Evolutionary conservation across 2,113 vertebrate genomes (phyloP), one percentile per base, ranked within the genome.

Genomic region (Plotosus lineatus): DNA sequence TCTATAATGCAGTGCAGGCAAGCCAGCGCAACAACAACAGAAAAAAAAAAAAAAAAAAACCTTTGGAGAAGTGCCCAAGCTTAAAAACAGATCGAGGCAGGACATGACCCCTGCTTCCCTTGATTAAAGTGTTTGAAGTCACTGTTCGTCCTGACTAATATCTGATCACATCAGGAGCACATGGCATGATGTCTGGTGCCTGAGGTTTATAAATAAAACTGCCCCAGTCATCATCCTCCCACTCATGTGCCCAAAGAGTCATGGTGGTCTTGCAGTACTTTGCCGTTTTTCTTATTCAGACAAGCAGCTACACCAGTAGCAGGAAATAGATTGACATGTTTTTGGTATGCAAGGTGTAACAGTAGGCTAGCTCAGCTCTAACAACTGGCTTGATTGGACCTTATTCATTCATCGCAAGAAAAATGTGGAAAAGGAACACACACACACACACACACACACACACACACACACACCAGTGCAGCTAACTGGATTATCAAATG

Each of bases 51-150:
- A 40, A 19, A 50, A 6, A 55, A 71, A 61, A 21, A 10, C 28
- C 19, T 65, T 63, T 55, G 23, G 61, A 36, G 73, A 61, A 55
- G 55, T 71, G n/a, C 66, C 51, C 51, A 56, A 42, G 58, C 50
- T 28, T 55, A 51, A 82, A 75, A 65, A 26, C 23, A 81, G 36
- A 77, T n/a, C 2, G 33, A 42, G 66, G 65, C 65, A 60, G 79
- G 79, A 75, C 36, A 66, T 36, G 56, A 76, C 48, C 76, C 48
- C 51, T 58, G 38, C 63, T 75, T 55, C 53, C n/a, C 71, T 83
- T 83, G 73, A 85, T 83, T 73, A 79, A 79, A 85, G 69, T 55
- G 61, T 66, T 78, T 84, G 60, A 85, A 81, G 75, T 81, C 31
- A 51, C 65, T 74, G 68, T n/a, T 83, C 48, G 3, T 83, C 71